These are phyloP conservation scores for Masnerella sp. DNA, from an alignment of 2,888 invertebrate genomes.

Conservation along the genomic window DNA sequence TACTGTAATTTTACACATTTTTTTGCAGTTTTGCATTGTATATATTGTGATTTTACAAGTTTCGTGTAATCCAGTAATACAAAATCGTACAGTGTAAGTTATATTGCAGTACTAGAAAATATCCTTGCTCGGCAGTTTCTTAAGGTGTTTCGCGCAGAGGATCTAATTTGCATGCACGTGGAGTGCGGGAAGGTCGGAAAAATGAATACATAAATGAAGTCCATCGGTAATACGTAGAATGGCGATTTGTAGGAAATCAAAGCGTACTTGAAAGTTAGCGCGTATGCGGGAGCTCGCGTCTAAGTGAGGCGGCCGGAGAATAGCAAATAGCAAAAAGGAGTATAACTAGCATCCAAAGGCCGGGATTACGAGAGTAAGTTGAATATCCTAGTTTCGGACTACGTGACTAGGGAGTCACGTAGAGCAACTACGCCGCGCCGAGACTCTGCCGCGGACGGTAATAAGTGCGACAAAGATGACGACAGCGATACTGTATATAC, in stretches of 20 bases:
- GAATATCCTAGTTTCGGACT: constrained; percentile 60
- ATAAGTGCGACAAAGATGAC: constrained; percentile 59
- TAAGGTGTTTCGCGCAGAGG: too few relatives aligned
- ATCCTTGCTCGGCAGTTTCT: too few relatives aligned
- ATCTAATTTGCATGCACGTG: too few relatives aligned
- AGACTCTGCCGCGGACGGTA: constrained; percentile 41
- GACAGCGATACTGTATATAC: constrained; percentile 31
- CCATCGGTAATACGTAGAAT: constrained; percentile 25
- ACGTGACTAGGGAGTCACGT: constrained; percentile 57
- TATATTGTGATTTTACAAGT: too few relatives aligned
- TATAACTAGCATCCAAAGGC: constrained; percentile 53
- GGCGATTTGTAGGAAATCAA: constrained; percentile 43
- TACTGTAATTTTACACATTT: too few relatives aligned
- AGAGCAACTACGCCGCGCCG: constrained; percentile 26
- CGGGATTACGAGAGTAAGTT: constrained; percentile 59
- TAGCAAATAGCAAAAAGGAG: constrained; percentile 56
- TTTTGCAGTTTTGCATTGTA: too few relatives aligned
- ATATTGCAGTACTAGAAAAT: too few relatives aligned
- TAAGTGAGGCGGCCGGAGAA: constrained; percentile 41
- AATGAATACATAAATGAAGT: constrained; percentile 9
- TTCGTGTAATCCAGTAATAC: too few relatives aligned
- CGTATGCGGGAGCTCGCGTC: constrained; percentile 43
- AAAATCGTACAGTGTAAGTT: too few relatives aligned
- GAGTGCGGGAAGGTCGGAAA: too few relatives aligned
- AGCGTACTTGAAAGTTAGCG: constrained; percentile 41